Evolutionary conservation across 2,113 vertebrate species (phyloP), one percentile per base, ranked within the genome.

Genomic region (Proteles cristata): DNA sequence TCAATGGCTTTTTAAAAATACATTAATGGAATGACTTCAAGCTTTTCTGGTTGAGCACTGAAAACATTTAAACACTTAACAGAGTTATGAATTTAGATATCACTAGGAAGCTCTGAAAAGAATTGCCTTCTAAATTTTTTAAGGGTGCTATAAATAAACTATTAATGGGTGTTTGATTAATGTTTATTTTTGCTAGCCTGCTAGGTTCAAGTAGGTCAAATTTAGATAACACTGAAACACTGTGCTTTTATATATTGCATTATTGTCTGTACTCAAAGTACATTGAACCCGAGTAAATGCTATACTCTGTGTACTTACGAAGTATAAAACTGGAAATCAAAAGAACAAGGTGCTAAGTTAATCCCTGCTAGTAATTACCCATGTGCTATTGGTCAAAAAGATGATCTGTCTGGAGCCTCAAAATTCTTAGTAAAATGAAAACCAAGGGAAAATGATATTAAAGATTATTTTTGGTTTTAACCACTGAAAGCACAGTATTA

Each of bases 311-410:
- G 94, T 2, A 28, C 5, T 58, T 79, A 11, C 45, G 4, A 77
- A 94, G 11, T 69, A 68, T 84, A 73, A 77, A 94, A 97, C 58
- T 55, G 28, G 7, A 48, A 90, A 77, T 87, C 39, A 81, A 92
- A 91, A 93, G 11, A 79, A 63, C 11, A 93, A 21, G 2, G 17
- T 73, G 74, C 9, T 88, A 89, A 89, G 73, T 71, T 76, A 76
- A 77, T 77, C 39, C 80, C 19, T 89, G 9, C 2, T 33, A 66
- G 11, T 89, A 89, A 82, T 89, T 92, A 93, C 1, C 3, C 45
- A 26, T 82, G 39, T 90, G 81, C 58, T 16, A 71, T 63, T 79
- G 55, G 7, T 71, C 7, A 87, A 94, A 65, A 73, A 33, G 19
- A 53, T 53, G 8, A 55, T 76, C 17, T 73, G 55, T 55, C 74